Evolutionary conservation across 2,113 vertebrate genomes (phyloP).

Genomic region (Illadopsis cleaveri): DNA sequence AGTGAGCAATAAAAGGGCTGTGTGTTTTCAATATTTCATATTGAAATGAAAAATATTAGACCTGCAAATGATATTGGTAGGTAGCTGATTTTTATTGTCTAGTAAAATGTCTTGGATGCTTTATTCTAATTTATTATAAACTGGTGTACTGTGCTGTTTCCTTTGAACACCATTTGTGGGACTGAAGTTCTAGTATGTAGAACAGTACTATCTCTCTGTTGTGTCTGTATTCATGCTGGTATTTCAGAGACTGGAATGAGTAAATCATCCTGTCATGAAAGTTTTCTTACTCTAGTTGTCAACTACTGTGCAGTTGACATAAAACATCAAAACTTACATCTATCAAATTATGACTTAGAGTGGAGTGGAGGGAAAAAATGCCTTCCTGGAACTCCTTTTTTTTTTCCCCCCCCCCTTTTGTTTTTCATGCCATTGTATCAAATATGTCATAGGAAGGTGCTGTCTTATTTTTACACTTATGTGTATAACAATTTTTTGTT

Average conservation of each 20-base stretch:
- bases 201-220: neutral
- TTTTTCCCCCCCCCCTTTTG: rapidly evolving
- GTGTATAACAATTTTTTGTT: neutral
- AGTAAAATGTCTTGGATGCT: neutral
- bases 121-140: neutral
- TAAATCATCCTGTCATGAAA: neutral
- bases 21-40: neutral
- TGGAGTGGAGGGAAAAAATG: neutral
- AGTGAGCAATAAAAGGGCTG: neutral
- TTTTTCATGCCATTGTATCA: neutral
- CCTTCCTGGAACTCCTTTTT: neutral
- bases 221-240: neutral
- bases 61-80: neutral
- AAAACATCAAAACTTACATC: neutral
- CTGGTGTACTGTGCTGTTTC: neutral
- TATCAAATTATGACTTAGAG: neutral
- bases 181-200: neutral
- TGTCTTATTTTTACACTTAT: neutral
- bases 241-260: neutral
- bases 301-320: neutral
- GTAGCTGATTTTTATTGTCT: neutral
- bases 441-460: neutral
- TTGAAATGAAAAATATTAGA: neutral
- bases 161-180: neutral
- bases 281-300: neutral